Conservation (phyloP, 2,797 vertebrate species). For the Cichlasoma orientale region DNA sequence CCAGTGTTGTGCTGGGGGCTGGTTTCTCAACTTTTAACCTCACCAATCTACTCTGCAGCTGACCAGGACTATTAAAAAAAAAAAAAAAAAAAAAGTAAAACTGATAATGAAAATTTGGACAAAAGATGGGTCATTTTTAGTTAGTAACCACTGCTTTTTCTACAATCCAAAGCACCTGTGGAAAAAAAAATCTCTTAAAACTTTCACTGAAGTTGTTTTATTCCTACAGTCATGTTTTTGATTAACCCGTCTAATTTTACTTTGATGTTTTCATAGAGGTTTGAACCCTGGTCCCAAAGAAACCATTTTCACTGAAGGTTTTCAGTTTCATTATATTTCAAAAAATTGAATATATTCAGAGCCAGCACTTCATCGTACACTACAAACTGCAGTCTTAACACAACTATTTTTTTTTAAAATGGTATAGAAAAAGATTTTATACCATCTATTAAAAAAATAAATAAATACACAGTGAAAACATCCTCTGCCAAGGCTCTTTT, state of each 20-base stretch:
- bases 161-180: background rate
- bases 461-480: background rate
- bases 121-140: background rate
- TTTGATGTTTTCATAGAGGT: background rate
- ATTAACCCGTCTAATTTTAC: background rate
- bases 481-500: background rate
- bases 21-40: background rate
- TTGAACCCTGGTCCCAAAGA: background rate
- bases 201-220: too few species aligned
- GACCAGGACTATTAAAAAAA: background rate
- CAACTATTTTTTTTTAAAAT: background rate
- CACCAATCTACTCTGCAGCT: background rate
- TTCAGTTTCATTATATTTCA: background rate
- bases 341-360: background rate
- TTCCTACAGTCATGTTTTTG: background rate
- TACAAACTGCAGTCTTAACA: background rate
- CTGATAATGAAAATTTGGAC: background rate
- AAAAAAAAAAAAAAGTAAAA: too few species aligned
- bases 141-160: background rate
- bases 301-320: background rate
- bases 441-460: background rate
- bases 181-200: background rate
- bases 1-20: background rate
- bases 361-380: too few species aligned
- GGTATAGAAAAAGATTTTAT: background rate